Percentiles rank a stretch among this genome's conserved stretches.
phyloP scores from a whole-genome alignment of 1,140 invertebrate genomes.

The Sycophaga agraensis region DNA sequence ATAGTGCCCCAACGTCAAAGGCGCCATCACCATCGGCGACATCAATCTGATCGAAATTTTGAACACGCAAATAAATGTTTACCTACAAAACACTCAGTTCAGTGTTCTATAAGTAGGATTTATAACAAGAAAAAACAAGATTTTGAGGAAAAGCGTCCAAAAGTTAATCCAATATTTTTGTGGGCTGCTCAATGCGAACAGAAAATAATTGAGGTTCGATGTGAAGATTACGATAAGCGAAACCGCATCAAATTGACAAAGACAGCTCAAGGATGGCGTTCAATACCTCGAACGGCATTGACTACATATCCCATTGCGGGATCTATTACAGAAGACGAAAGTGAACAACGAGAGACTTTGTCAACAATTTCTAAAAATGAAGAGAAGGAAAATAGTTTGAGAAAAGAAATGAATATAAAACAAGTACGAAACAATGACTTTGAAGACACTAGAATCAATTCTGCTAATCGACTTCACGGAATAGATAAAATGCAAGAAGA shows the following conservation, averaged over 20 bases:
- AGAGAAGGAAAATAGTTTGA: constrained; percentile 27
- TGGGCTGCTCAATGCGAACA: constrained; percentile 78
- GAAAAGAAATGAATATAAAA: constrained; percentile 22
- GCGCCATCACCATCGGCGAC: constrained; percentile 41
- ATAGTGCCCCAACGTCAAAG: constrained; percentile 55
- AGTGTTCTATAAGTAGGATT: background rate
- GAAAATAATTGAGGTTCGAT: constrained; percentile 76
- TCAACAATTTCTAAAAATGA: constrained; percentile 37
- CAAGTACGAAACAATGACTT: constrained; percentile 23
- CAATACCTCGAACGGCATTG: constrained; percentile 73
- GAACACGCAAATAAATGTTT: background rate
- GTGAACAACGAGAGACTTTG: constrained; percentile 21
- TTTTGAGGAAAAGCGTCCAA: constrained; percentile 54
- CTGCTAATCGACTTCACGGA: constrained; percentile 12
- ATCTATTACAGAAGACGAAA: constrained; percentile 1
- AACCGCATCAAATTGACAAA: constrained; percentile 79
- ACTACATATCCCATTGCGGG: constrained; percentile 55
- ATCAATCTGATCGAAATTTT: constrained; percentile 31
- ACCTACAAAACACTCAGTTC: constrained; percentile 24
- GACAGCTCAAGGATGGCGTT: constrained; percentile 77
- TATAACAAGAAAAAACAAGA: constrained; percentile 28
- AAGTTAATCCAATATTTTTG: constrained; percentile 77
- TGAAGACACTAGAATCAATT: constrained; percentile 14
- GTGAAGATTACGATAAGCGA: constrained; percentile 81
- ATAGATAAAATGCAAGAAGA: constrained; percentile 16